phyloP scores from a whole-genome alignment of 2,797 vertebrate species.

The Myioborus melanocephalus region DNA sequence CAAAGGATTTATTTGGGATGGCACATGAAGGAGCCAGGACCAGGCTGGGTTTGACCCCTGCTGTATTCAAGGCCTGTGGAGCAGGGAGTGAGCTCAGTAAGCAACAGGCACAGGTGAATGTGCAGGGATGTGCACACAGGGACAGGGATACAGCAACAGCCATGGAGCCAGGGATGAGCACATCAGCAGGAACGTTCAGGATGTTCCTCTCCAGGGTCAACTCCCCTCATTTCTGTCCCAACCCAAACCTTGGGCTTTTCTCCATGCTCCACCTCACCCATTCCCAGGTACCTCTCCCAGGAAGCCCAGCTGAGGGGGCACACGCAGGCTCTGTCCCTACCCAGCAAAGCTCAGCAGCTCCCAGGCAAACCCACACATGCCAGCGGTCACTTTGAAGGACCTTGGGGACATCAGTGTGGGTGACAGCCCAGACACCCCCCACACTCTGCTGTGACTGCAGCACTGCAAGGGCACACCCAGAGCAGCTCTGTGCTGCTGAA shows the following conservation, averaged over 20 bases:
- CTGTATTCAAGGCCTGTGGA: neutral
- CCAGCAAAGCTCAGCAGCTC: neutral
- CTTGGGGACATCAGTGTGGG: neutral
- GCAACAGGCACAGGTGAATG: neutral
- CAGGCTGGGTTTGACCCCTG: neutral
- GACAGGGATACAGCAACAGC: neutral
- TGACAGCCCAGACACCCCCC: neutral
- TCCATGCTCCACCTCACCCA: neutral
- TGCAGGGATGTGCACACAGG: neutral
- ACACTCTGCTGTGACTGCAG: neutral
- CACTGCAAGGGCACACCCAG: neutral
- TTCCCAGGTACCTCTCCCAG: fast-evolving
- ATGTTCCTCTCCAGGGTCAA: neutral
- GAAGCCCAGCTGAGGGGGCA: neutral
- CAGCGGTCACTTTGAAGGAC: fast-evolving
- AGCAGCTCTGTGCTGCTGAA: neutral
- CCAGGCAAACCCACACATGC: fast-evolving
- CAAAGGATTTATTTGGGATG: neutral
- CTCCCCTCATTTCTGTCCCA: neutral
- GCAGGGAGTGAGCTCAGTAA: fast-evolving
- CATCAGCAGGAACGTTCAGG: neutral
- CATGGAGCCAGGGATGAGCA: neutral
- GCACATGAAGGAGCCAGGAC: neutral
- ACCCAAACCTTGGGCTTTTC: neutral
- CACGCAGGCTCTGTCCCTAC: fast-evolving